A percentile compares a stretch with the other conserved stretches of the same genome.
These are phyloP conservation scores for Apoda limacodes DNA, from an alignment of 2,888 invertebrate species.

Conservation along the genomic window DNA sequence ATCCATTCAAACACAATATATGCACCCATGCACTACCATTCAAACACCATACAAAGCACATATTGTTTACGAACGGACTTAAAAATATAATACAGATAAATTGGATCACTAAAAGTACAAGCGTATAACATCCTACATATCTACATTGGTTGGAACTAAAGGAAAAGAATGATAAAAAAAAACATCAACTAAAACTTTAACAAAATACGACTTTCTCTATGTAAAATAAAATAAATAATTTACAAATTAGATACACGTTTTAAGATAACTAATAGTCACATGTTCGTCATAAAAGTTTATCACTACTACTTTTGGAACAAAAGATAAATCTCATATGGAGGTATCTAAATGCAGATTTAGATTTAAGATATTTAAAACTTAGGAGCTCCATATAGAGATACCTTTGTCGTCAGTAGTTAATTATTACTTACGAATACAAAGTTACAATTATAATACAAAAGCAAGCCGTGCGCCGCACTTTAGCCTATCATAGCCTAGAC, in stretches of 20 bases:
- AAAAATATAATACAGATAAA: conserved; percentile 58
- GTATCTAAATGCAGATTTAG: too few species aligned
- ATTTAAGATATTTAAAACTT: too few species aligned
- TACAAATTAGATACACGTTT: conserved; percentile 67
- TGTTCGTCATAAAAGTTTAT: conserved; percentile 48
- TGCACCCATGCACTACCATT: conserved; percentile 41
- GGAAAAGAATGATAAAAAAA: conserved; percentile 50
- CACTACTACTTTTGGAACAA: conserved; percentile 49
- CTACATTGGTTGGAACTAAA: conserved; percentile 63
- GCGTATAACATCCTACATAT: conserved; percentile 65
- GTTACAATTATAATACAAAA: too few species aligned
- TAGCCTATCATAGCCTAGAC: conserved; percentile 61
- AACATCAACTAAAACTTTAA: conserved; percentile 70
- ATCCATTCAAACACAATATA: conserved; percentile 50
- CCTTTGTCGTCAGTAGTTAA: too few species aligned
- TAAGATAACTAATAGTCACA: conserved; percentile 59
- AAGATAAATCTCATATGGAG: too few species aligned
- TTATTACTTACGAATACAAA: too few species aligned
- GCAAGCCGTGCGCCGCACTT: conserved; percentile 62
- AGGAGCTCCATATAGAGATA: too few species aligned
- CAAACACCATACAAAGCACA: conserved; percentile 40
- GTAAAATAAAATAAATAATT: conserved; percentile 67
- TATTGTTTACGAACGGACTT: conserved; percentile 48
- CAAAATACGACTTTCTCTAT: conserved; percentile 70
- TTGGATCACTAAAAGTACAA: conserved; percentile 66